These are phyloP conservation scores for Heliconius melpomene DNA, from an alignment of 1,140 invertebrate genomes.

Conservation along the genomic window DNA sequence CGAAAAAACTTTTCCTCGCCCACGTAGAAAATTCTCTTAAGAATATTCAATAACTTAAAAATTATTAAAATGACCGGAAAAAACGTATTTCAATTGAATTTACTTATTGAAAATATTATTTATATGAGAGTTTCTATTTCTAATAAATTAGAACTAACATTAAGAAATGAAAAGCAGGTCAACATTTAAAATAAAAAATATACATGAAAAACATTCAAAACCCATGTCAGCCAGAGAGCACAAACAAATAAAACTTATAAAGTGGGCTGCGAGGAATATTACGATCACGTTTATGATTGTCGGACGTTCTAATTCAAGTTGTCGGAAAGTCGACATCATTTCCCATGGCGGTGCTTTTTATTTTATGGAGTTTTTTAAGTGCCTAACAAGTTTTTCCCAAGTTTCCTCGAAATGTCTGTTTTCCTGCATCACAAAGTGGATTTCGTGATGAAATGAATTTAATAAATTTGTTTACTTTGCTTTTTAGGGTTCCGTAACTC, in stretches of 20 bases:
- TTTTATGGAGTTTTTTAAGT: slow-evolving; percentile 59
- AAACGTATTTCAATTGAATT: too few species aligned
- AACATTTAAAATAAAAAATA: background rate
- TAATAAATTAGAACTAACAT: background rate
- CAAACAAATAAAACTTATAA: slow-evolving; percentile 38
- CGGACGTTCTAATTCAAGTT: slow-evolving; percentile 64
- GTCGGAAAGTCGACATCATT: slow-evolving; percentile 58
- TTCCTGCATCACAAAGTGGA: slow-evolving; percentile 41
- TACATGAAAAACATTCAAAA: background rate
- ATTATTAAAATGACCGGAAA: background rate
- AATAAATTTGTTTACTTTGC: slow-evolving; percentile 16
- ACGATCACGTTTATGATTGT: slow-evolving; percentile 63
- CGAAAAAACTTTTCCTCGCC: background rate
- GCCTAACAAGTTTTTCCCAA: slow-evolving; percentile 48
- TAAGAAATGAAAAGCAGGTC: background rate
- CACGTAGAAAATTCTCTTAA: too few species aligned
- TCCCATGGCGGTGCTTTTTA: slow-evolving; percentile 61
- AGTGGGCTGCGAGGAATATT: slow-evolving; percentile 45
- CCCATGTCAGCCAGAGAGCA: slow-evolving; percentile 4
- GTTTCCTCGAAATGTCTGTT: slow-evolving; percentile 50
- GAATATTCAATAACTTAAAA: background rate
- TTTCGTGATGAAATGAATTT: slow-evolving; percentile 34
- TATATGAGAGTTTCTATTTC: background rate
- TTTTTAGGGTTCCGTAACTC: background rate
- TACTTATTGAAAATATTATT: background rate